Base-by-base conservation (phyloP, 2,797 vertebrate genomes). In the Falco novaeseelandiae region DNA sequence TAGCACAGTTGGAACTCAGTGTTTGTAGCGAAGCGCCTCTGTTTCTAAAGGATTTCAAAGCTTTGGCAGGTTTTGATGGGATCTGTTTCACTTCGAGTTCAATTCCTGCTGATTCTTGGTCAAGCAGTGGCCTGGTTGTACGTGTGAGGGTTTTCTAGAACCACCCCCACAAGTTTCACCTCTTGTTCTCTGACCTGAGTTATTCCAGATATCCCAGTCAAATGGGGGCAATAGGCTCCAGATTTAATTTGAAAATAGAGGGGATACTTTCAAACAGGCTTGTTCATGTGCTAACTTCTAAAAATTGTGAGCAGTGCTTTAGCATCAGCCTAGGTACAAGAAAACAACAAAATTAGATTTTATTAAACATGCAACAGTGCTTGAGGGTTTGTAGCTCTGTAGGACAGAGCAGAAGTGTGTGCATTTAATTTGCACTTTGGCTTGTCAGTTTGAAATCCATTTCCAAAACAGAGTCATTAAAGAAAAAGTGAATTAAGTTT, bases 401-500 rank as follows among this genome's bases (percentile, higher is more conserved):
- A 46, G 81, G 65, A 69, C 40, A 14, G 77, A 20, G 77, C 82
- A 57, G 55, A 48, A 48, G 13, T 3, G 3, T 0, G 1, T 1
- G 13, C 2, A 1, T 59, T 84, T 51, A 4, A 52, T 91, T 82
- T 52, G 58, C 55, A 2, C 83, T 72, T 57, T 6, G 32, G 46
- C 52, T 57, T 18, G n/a, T 40, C 10, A 2, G 15, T 49, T 70
- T 48, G 59, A 59, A 73, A 71, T 48, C 54, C 48, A 36, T 74
- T 54, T 22, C 46, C 8, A 19, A 78, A 67, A 5, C 8, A 0
- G 32, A 62, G 21, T 29, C 29, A 0, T 44, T 38, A 74, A 76
- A 78, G 58, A 30, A 90, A 69, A 94, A 76, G 48, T 16, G 52
- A 90, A 83, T 89, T 63, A 65, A 82, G 61, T 84, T 90, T 62